Evolutionary conservation across 2,888 invertebrate species (phyloP), one percentile per base, ranked within the genome.

Genomic region (Pachydiplax longipennis): DNA sequence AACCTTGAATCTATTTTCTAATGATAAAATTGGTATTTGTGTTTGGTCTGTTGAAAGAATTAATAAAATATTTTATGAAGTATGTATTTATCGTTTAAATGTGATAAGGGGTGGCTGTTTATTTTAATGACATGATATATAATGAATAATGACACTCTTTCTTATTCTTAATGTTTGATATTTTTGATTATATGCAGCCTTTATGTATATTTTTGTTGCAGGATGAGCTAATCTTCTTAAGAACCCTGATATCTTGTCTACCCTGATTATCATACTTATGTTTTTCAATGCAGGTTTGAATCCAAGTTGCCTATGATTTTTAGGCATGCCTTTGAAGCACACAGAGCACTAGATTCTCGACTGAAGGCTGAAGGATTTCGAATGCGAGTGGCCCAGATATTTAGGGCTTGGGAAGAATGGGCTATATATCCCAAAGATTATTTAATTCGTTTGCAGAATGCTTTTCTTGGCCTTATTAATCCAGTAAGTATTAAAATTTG

Each of bases 331-430:
- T 97, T 96, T 93, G 95, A 96, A 93, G 95, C 97, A 92, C 96
- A 97, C 93, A 96, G 96, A 92, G 95, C 95, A 73, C 96, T 98
- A 92, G 97, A 98, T 92, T 97, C 97, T 92, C 95, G 98, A 90
- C 94, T 99, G 91, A 98, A 98, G 95, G 98, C 98, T n/a, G 99
- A 99, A 94, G 98, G 99, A 61, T 99, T 99, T 94, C 98, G 99
- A 93, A 96, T 97, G 91, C 95, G 99, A 82, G 97, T 99, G 58
- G 96, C 98, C 93, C 96, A 97, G 93, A 97, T 98, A 92, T 96
- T 99, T 93, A 96, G 98, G 93, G 98, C 99, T 1, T 99, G 99
- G 99, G 99, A 99, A 94, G 99, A 99, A 93, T 98, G 98, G 97
- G 97, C 98, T 25, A 96, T 99, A 91, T 99, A 99, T 95, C 98